A percentile compares a stretch with the other conserved stretches of the same genome.
These are phyloP conservation scores for Oryzias celebensis DNA, from an alignment of 2,113 vertebrate species.

Conservation along the genomic window DNA sequence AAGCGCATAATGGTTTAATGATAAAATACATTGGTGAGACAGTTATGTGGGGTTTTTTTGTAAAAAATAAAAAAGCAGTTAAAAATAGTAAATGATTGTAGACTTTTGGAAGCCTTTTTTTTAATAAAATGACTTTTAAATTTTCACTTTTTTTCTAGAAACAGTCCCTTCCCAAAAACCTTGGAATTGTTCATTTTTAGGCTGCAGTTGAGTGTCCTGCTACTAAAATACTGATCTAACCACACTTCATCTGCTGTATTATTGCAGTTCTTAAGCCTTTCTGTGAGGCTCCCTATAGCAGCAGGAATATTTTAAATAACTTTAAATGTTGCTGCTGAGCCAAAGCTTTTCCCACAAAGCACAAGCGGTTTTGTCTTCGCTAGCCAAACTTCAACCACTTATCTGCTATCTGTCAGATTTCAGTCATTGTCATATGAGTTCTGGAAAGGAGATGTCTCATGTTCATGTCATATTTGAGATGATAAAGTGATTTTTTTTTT, in stretches of 20 bases:
- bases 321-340: no score
- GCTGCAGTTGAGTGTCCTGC: not conserved
- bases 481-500: slow-evolving; percentile 11
- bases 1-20: no score
- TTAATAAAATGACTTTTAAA: not conserved
- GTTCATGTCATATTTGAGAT: slow-evolving; percentile 18
- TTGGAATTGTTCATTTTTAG: no score
- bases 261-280: no score
- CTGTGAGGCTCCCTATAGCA: no score
- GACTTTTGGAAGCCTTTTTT: not conserved
- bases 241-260: no score
- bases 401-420: slow-evolving; percentile 11
- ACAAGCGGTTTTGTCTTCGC: slow-evolving; percentile 2
- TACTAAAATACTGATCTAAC: not conserved
- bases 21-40: no score
- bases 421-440: slow-evolving; percentile 37
- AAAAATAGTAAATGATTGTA: not conserved
- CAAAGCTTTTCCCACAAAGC: not conserved
- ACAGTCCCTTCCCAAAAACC: not conserved
- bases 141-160: not conserved
- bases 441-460: slow-evolving; percentile 37
- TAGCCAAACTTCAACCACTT: slow-evolving; percentile 19
- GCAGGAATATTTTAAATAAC: no score
- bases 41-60: not conserved
- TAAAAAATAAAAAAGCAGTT: not conserved